Evolutionary conservation across 2,797 vertebrate genomes (phyloP).

Genomic region (Chrosomus eos): DNA sequence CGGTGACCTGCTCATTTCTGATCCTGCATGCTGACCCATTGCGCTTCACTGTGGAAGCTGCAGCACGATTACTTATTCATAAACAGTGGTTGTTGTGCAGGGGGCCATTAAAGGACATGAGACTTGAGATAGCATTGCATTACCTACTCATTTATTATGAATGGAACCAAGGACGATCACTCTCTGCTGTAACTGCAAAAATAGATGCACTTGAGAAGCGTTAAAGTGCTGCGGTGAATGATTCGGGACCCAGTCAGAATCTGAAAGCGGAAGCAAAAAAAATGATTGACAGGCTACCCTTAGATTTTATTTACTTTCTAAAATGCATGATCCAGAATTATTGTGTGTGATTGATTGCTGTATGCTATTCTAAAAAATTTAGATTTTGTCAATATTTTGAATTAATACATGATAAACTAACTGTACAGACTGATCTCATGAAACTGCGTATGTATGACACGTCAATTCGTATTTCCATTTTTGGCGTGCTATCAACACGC

Average conservation of each 20-base stretch:
- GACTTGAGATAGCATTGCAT: slow-evolving; percentile 55
- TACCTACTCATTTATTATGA: slow-evolving; percentile 57
- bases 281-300: neutral
- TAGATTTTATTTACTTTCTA: neutral
- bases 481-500: too few relatives aligned
- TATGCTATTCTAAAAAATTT: neutral
- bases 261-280: neutral
- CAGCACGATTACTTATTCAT: slow-evolving; percentile 59
- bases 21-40: neutral
- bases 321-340: neutral
- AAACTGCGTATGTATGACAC: too few relatives aligned
- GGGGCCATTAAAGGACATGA: slow-evolving; percentile 56
- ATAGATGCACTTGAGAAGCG: slow-evolving; percentile 45
- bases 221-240: slow-evolving; percentile 36
- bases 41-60: slow-evolving; percentile 26
- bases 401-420: too few relatives aligned
- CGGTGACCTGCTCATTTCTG: neutral
- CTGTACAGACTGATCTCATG: too few relatives aligned
- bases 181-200: slow-evolving; percentile 56
- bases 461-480: too few relatives aligned
- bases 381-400: too few relatives aligned
- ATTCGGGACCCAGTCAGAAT: neutral
- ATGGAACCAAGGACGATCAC: slow-evolving; percentile 53
- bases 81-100: slow-evolving; percentile 49
- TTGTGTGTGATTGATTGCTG: neutral